Evolutionary conservation across 2,797 vertebrate genomes (phyloP).

Genomic region (Clamator glandarius): DNA sequence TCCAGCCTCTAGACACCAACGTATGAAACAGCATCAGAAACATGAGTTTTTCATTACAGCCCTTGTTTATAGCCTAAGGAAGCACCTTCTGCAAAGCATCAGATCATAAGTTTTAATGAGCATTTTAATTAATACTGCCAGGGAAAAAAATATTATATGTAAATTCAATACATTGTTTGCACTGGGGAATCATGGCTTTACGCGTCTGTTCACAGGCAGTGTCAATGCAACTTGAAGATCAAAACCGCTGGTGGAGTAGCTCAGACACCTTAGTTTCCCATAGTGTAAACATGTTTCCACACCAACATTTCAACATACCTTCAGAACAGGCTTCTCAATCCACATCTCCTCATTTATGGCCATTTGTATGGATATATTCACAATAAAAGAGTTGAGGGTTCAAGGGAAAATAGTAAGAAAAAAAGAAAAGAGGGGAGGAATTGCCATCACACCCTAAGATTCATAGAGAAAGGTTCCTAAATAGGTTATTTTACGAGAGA

Average conservation of each 20-base stretch:
- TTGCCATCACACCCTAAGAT: not conserved
- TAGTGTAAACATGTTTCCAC: not conserved
- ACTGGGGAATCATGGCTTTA: not conserved
- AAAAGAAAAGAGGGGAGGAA: not conserved
- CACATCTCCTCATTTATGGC: not conserved
- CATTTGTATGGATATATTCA: not conserved
- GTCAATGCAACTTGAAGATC: not conserved
- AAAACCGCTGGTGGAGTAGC: not conserved
- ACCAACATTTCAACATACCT: not conserved
- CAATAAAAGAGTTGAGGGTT: not conserved
- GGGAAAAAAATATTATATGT: not conserved
- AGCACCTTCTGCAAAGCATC: not conserved
- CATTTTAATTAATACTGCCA: slow-evolving; percentile 52
- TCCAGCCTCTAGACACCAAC: not conserved
- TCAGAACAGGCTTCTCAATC: not conserved
- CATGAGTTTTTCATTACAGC: not conserved
- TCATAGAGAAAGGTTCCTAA: not conserved
- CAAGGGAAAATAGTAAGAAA: not conserved
- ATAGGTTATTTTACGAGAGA: not conserved
- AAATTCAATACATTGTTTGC: not conserved
- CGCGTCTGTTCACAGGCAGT: not conserved
- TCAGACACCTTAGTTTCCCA: not conserved
- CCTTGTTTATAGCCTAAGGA: slow-evolving; percentile 26
- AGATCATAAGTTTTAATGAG: not conserved
- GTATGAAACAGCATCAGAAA: not conserved